Evolutionary conservation across 2,888 invertebrate species (phyloP), one percentile per base, ranked within the genome.

Genomic region (Melinaea menophilus): DNA sequence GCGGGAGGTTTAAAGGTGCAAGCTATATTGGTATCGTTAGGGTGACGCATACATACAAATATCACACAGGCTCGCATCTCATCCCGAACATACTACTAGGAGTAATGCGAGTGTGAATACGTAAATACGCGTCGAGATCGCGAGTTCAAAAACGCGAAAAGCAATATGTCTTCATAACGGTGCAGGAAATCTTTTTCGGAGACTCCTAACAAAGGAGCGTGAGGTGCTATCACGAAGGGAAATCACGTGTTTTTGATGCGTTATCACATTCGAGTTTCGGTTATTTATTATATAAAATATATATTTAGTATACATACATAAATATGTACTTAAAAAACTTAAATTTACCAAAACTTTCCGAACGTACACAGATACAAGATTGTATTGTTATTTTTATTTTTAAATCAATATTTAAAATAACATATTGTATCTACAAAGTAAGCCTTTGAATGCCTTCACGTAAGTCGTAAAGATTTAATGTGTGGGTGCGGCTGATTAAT

Each of bases 41-140:
- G 82, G 81, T 80, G 77, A 82, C 83, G 80, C 83, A 79, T 76
- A 83, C 82, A 87, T 75, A 80, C 73, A 78, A 75, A 75, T 71
- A 75, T 74, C 84, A 85, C 86, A 86, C 88, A 84, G 67, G 76
- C 77, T 75, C 81, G 79, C 80, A 82, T 83, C 84, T 88, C 88
- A 89, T 89, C 89, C 86, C 83, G 79, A 79, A 84, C 82, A 77
- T 84, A 86, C 82, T 82, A 85, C 83, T 84, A 83, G 82, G 78
- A 85, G 87, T 89, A 89, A 89, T 88, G 88, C 84, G 86, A 88
- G 87, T 88, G 89, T 88, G 89, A 89, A 89, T 90, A 89, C 86
- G 89, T 88, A 90, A 89, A 90, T 90, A 90, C 86, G 82, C 82
- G 82, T 82, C 80, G 86, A 86, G 86, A 86, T 86, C 87, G 89